Base-by-base conservation (phyloP, 1,140 invertebrate species). In the Penaeus japonicus region DNA sequence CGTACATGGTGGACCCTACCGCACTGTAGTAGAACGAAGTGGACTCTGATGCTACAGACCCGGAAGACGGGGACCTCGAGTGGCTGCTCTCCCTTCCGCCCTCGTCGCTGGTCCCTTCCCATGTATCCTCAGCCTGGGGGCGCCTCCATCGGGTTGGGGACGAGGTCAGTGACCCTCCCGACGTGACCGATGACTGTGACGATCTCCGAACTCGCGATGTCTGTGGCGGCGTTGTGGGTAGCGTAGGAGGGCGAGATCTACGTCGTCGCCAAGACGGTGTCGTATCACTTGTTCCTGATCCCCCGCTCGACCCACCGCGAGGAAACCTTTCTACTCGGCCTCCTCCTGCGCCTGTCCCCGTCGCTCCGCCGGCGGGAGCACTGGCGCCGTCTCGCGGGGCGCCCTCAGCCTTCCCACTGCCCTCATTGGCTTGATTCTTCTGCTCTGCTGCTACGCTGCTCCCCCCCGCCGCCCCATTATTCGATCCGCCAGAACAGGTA, bases 21-120 rank as follows among this genome's bases (percentile, higher is more conserved):
- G 84, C 84, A 24, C 84, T 85, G 84, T 85, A 85, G 54, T 85
- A 85, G n/a, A 85, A 85, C 17, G 84, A 85, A 18, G 84, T 85
- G 5, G 84, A 78, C 27, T 88, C 87, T 0, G 80, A 84, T 2
- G 80, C 78, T 15, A 88, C 30, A 17, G 87, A 84, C 5, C 78
- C 87, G 0, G 65, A 47, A 47, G 86, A 87, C 7, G 86, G 79
- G 0, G 80, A 77, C 35, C 32, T 27, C 5, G 78, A 75, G 47
- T 32, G 47, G 32, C 80, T 70, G 20, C 62, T n/a, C 65, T 85
- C 84, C 17, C 47, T 75, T 20, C n/a, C 53, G 10, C 73, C 53
- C n/a, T 85, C 84, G 17, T 24, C 54, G 22, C 62, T 78, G 53
- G 27, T 78, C 70, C 73, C 84, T 12, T 85, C 84, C 84, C 84